A percentile compares a stretch with the other conserved stretches of the same genome.
These are phyloP conservation scores for Apotomis capreana DNA, from an alignment of 2,888 invertebrate species.

Conservation along the genomic window DNA sequence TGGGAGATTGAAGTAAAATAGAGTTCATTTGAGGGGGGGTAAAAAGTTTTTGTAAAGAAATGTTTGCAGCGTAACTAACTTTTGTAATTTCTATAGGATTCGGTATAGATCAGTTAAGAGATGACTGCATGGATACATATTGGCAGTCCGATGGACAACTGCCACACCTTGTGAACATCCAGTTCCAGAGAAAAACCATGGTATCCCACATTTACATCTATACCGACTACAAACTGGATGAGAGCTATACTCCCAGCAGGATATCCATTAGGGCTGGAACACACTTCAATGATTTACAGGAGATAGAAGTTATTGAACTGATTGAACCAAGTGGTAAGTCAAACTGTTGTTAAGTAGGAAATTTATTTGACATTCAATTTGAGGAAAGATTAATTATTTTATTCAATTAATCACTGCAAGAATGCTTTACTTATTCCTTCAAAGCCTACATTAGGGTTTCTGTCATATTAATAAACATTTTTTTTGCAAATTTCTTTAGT, in stretches of 20 bases:
- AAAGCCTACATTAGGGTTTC: too few species aligned
- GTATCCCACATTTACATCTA: conserved; percentile 98
- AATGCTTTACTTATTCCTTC: too few species aligned
- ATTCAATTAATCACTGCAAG: too few species aligned
- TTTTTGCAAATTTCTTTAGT: too few species aligned
- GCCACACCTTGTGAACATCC: conserved; percentile 98
- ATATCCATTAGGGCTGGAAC: conserved; percentile 97
- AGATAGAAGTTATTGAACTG: conserved; percentile 96
- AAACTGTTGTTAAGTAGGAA: background rate
- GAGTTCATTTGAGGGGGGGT: too few species aligned
- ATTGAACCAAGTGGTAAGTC: conserved; percentile 92
- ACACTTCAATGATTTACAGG: conserved; percentile 98
- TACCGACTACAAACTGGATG: conserved; percentile 98
- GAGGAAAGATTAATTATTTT: too few species aligned
- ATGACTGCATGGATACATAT: conserved; percentile 98
- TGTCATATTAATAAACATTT: too few species aligned
- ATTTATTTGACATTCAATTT: too few species aligned
- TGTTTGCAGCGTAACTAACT: background rate
- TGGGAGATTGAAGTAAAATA: too few species aligned
- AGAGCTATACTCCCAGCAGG: conserved; percentile 98
- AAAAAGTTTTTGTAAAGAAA: background rate
- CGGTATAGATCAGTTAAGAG: conserved; percentile 97
- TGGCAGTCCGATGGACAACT: conserved; percentile 99
- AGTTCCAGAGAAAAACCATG: conserved; percentile 97
- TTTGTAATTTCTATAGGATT: conserved; percentile 86